Evolutionary conservation across 2,888 invertebrate species (phyloP).

Genomic region (Drosophila pegasa): DNA sequence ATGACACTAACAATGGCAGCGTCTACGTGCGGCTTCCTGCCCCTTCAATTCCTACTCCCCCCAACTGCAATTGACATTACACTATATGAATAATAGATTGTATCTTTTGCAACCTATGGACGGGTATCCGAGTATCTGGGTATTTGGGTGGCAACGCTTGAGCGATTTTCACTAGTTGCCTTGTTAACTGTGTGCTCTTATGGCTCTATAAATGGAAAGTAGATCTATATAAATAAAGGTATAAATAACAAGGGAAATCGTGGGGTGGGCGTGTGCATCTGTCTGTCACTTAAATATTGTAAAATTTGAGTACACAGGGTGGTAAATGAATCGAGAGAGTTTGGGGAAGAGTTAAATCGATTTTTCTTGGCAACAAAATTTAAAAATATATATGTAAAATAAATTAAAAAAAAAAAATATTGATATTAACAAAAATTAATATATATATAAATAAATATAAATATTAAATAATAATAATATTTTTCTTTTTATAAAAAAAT

Average conservation of each 20-base stretch:
- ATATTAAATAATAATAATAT: too few relatives aligned
- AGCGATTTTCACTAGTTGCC: slow-evolving; percentile 45
- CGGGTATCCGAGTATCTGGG: background rate
- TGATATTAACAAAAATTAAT: too few relatives aligned
- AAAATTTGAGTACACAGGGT: background rate
- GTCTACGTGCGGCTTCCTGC: slow-evolving; percentile 52
- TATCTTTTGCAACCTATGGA: slow-evolving; percentile 51
- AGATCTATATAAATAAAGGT: slow-evolving; percentile 4
- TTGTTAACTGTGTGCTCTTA: slow-evolving; percentile 44
- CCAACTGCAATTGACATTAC: slow-evolving; percentile 50
- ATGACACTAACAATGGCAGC: slow-evolving; percentile 45
- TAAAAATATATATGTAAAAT: too few relatives aligned
- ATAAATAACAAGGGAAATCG: background rate
- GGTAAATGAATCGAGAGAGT: background rate
- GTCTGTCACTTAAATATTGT: background rate
- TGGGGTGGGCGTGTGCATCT: background rate
- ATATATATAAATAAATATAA: too few relatives aligned
- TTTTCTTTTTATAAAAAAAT: too few relatives aligned
- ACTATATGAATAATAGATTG: slow-evolving; percentile 45
- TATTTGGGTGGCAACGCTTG: slow-evolving; percentile 53
- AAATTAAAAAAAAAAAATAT: too few relatives aligned
- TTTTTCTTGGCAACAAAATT: too few relatives aligned
- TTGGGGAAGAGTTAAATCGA: too few relatives aligned
- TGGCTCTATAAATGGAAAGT: slow-evolving; percentile 42
- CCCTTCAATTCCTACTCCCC: background rate